Conservation (phyloP, 2,113 vertebrate genomes). For the Clarias batrachus region DNA sequence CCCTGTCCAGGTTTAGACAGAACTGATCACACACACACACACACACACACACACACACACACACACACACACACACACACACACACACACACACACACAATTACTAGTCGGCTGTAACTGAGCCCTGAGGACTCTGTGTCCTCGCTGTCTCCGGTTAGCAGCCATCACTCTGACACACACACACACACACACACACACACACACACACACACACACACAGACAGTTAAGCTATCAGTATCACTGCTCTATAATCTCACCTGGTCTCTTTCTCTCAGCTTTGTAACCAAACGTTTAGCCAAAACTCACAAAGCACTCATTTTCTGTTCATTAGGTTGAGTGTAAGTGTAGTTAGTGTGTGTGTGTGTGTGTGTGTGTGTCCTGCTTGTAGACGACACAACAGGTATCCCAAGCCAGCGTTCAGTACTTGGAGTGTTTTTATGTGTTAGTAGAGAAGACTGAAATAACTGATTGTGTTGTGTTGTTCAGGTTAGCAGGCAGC, state of each 20-base stretch:
- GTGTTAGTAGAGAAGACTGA: not conserved
- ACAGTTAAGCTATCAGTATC: conserved; percentile 12
- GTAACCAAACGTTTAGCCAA: not conserved
- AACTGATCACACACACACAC: not conserved
- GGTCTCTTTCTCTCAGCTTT: not conserved
- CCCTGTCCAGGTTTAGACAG: not conserved
- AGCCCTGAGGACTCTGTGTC: conserved; percentile 24
- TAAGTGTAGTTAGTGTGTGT: too few species aligned
- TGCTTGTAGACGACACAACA: not conserved
- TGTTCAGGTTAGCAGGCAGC: not conserved
- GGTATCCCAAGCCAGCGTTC: not conserved
- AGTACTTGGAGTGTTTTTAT: not conserved
- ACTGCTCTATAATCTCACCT: conserved; percentile 13
- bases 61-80: conserved; percentile 29
- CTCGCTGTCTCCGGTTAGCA: conserved; percentile 32
- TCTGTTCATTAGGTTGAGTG: not conserved
- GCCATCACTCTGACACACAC: not conserved
- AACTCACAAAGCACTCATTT: not conserved
- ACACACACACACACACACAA: conserved; percentile 10
- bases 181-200: conserved; percentile 24
- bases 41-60: conserved; percentile 23
- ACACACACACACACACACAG: conserved; percentile 21
- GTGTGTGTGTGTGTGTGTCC: not conserved
- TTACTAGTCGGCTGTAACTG: conserved; percentile 16
- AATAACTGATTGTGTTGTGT: not conserved